Percentiles rank a stretch among this genome's conserved stretches.
phyloP scores from a whole-genome alignment of 2,888 invertebrate species.

The Erpobdella octoculata region DNA sequence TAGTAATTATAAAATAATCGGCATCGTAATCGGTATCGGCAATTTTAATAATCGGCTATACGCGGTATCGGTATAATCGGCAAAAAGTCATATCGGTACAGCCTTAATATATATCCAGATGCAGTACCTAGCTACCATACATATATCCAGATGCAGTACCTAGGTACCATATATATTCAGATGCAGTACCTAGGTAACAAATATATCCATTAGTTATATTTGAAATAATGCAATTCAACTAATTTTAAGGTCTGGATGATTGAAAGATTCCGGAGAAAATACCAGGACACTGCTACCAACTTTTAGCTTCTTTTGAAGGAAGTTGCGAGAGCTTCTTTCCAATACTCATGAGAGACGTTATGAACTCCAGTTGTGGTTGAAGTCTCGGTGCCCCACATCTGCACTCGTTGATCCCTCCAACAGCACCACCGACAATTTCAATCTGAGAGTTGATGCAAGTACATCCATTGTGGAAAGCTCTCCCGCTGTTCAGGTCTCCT shows the following conservation, averaged over 20 bases:
- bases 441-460: constrained; percentile 55
- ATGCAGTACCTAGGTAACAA: too few relatives aligned
- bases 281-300: constrained; percentile 41
- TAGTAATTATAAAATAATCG: too few relatives aligned
- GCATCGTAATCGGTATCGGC: too few relatives aligned
- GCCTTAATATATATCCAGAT: too few relatives aligned
- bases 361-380: constrained; percentile 72
- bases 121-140: too few relatives aligned
- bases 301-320: constrained; percentile 82
- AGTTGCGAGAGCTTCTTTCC: constrained; percentile 73
- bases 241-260: neutral
- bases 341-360: constrained; percentile 76
- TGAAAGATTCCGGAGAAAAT: neutral
- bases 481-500: constrained; percentile 56
- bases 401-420: constrained; percentile 68
- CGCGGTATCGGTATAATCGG: too few relatives aligned
- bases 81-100: too few relatives aligned
- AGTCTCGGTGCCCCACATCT: constrained; percentile 70
- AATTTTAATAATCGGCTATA: too few relatives aligned
- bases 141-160: too few relatives aligned
- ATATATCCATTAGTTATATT: too few relatives aligned
- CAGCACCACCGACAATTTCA: constrained; percentile 41
- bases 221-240: neutral
- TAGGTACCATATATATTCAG: too few relatives aligned
- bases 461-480: constrained; percentile 94